Base-by-base conservation (phyloP, 2,888 invertebrate species). In the Lasioglossum lativentre region DNA sequence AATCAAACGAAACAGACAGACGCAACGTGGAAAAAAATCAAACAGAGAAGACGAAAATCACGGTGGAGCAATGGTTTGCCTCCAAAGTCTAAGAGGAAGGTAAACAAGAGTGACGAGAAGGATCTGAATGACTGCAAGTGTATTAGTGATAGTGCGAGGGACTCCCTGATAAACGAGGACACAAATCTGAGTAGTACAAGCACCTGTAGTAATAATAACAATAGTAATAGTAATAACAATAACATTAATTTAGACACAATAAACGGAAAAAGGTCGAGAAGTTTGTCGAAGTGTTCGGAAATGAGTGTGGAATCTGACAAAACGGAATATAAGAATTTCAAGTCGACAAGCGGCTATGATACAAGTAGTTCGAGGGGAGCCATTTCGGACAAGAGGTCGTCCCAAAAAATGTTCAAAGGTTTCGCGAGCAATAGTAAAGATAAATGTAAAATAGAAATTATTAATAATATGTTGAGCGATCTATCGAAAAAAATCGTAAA, bases 1-100 rank as follows among this genome's bases (percentile, higher is more conserved):
- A 82, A 91, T 73, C 74, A 80, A 40, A 77, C 84, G 42, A 30
- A 83, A 74, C 34, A 86, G 70, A 27, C 16, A 1, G 8, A 63
- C 3, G 42, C 38, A 34, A 56, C 47, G 12, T 75, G 66, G 66
- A 75, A 56, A 14, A 88, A 85, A 70, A 10, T 56, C 0, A 85
- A 59, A 75, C 86, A 81, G 42, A 92, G 87, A 76, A 91, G 85
- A 34, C 91, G 90, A 86, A 92, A 89, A 82, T 88, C 89, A 1
- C 88, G 93, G 30, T 94, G 93, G 93, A 91, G 90, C 78, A 93
- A 92, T 75, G 94, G 94, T 5, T 72, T 91, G 8, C 70, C 92
- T 47, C 90, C 93, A 0, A 86, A 81, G 16, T 14, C 78, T 30
- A 89, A 72, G 47, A 90, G 66, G 40, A 88, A 80, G 27, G 5